Evolutionary conservation across 37 sponge, comb jelly and placozoan genomes (phyloP).

Genomic region (Hormiphora californensis): DNA sequence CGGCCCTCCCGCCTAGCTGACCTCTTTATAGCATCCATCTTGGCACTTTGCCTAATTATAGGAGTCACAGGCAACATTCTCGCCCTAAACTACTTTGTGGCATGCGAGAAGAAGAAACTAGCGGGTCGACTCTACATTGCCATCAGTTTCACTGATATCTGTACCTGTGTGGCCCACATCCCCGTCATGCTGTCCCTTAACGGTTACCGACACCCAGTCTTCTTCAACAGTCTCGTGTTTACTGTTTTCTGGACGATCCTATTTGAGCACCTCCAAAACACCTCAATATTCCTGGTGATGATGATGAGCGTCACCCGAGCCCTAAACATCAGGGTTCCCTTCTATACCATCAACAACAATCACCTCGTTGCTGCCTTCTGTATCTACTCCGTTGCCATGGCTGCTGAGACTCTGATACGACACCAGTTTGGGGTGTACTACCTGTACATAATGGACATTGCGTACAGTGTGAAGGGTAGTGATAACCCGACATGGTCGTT

Average conservation of each 20-base stretch:
- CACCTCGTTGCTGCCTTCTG: not conserved
- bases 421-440: slow-evolving; percentile 34
- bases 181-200: not conserved
- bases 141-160: slow-evolving; percentile 1
- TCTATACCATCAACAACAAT: not conserved
- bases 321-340: not conserved
- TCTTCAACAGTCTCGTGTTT: not conserved
- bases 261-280: slow-evolving; percentile 14
- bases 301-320: slow-evolving; percentile 48
- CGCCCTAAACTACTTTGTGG: not conserved
- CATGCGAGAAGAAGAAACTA: slow-evolving; percentile 27
- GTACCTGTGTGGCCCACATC: not conserved
- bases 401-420: not conserved
- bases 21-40: not conserved
- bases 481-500: not conserved
- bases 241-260: slow-evolving; percentile 16
- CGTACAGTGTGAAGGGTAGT: slow-evolving; percentile 24
- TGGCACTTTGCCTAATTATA: not conserved
- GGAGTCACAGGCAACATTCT: slow-evolving; percentile 11
- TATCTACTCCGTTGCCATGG: not conserved
- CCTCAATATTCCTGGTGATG: slow-evolving; percentile 44
- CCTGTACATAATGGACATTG: slow-evolving; percentile 11
- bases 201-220: not conserved
- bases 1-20: not conserved
- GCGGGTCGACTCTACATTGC: not conserved